Conservation (phyloP, 2,888 invertebrate genomes). For the Parthenolecanium corni region DNA sequence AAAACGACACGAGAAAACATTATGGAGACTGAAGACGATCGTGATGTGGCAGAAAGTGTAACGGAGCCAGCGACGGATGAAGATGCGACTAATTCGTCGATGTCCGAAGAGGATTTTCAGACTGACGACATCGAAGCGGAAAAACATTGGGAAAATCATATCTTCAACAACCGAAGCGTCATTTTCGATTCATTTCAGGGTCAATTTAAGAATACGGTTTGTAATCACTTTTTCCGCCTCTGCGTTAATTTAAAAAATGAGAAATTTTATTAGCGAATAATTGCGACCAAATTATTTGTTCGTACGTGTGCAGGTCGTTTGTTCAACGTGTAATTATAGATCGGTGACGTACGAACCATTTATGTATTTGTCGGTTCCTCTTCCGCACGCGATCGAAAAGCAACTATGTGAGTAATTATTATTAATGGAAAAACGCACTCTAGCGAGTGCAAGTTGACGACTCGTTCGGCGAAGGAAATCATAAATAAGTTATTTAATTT, state of each 20-base stretch:
- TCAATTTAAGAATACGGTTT: slow-evolving; percentile 52
- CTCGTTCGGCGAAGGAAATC: too few relatives aligned
- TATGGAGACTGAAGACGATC: not conserved
- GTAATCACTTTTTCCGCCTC: slow-evolving; percentile 8
- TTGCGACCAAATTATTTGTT: not conserved
- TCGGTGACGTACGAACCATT: slow-evolving; percentile 55
- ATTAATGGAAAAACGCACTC: not conserved
- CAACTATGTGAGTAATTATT: slow-evolving; percentile 43
- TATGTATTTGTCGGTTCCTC: slow-evolving; percentile 54
- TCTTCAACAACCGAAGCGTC: slow-evolving; percentile 46
- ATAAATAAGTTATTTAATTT: too few relatives aligned
- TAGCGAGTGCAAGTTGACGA: too few relatives aligned
- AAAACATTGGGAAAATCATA: slow-evolving; percentile 47
- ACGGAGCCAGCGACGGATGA: slow-evolving; percentile 28
- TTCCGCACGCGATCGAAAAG: slow-evolving; percentile 51
- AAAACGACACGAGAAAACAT: not conserved
- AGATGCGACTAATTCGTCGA: not conserved
- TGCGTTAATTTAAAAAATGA: too few relatives aligned
- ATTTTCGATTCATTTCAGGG: slow-evolving; percentile 53
- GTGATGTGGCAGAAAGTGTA: not conserved
- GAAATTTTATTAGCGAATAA: too few relatives aligned
- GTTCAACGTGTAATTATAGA: slow-evolving; percentile 48
- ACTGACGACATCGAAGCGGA: slow-evolving; percentile 41
- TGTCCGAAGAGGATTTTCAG: slow-evolving; percentile 6
- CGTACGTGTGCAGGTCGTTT: slow-evolving; percentile 44